These are phyloP conservation scores for Meles meles DNA, from an alignment of 2,113 vertebrate genomes.

Conservation along the genomic window DNA sequence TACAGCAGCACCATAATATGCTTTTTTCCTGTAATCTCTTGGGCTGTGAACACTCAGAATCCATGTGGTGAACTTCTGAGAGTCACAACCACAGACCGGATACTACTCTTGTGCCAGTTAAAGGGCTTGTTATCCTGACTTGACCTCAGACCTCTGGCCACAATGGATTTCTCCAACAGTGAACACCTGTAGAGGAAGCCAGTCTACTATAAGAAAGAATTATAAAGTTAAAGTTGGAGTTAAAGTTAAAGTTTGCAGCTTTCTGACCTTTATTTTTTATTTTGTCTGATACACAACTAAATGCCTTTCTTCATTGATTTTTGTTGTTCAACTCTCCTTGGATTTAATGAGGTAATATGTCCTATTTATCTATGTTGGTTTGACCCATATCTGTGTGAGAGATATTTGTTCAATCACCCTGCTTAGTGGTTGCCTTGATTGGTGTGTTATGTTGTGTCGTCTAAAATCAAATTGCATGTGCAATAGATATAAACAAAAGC, in stretches of 20 bases:
- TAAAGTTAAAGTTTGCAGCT: neutral
- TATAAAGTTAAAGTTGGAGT: neutral
- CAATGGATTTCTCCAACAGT: neutral
- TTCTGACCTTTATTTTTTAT: neutral
- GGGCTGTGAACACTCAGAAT: neutral
- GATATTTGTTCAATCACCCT: neutral
- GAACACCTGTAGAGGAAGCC: neutral
- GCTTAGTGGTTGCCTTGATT: neutral
- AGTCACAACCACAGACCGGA: neutral
- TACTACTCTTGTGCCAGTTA: neutral
- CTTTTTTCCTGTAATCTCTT: neutral
- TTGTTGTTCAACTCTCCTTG: neutral
- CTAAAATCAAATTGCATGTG: neutral
- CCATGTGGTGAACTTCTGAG: neutral
- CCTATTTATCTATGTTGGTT: neutral
- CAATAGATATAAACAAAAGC: neutral
- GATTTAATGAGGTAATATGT: neutral
- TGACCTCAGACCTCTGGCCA: neutral
- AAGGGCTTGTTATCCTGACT: neutral
- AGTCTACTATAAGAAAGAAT: neutral
- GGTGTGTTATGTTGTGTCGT: neutral
- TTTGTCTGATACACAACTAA: neutral
- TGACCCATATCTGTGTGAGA: neutral
- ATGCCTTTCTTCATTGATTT: neutral
- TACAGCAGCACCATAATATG: rapidly evolving